phyloP scores from a whole-genome alignment of 1,140 invertebrate genomes.

The Caenorhabditis remanei region DNA sequence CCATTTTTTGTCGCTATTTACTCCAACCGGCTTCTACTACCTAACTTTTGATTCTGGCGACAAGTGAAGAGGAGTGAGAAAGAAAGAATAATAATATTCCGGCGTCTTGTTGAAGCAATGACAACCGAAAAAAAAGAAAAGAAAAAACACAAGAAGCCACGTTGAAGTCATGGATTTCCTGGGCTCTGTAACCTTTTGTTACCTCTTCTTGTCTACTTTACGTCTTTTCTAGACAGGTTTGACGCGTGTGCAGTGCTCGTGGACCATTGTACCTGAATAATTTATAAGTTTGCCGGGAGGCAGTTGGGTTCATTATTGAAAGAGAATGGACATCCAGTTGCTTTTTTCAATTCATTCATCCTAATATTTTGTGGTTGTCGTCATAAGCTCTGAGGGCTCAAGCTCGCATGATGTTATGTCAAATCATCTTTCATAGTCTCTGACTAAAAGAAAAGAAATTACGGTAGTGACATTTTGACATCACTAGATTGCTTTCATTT shows the following conservation, averaged over 20 bases:
- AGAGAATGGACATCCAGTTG: constrained; percentile 2
- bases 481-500: background rate
- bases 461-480: background rate
- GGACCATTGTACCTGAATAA: constrained; percentile 18
- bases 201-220: background rate
- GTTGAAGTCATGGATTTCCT: constrained; percentile 19
- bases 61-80: constrained; percentile 10
- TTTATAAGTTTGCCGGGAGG: constrained; percentile 20
- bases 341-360: background rate
- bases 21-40: constrained; percentile 23
- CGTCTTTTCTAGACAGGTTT: constrained; percentile 2
- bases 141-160: background rate
- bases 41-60: constrained; percentile 35
- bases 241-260: background rate
- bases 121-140: constrained; percentile 1
- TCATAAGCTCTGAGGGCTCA: background rate
- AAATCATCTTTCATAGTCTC: background rate
- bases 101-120: constrained; percentile 7
- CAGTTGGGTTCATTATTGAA: constrained; percentile 1
- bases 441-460: background rate
- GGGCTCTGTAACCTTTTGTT: constrained; percentile 36
- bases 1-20: constrained; percentile 22
- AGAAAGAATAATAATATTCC: constrained; percentile 53
- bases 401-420: background rate
- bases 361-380: background rate